A percentile compares a stretch with the other conserved stretches of the same genome.
Evolutionary conservation across 2,797 vertebrate species (phyloP).

Genomic region (Anomalospiza imberbis): DNA sequence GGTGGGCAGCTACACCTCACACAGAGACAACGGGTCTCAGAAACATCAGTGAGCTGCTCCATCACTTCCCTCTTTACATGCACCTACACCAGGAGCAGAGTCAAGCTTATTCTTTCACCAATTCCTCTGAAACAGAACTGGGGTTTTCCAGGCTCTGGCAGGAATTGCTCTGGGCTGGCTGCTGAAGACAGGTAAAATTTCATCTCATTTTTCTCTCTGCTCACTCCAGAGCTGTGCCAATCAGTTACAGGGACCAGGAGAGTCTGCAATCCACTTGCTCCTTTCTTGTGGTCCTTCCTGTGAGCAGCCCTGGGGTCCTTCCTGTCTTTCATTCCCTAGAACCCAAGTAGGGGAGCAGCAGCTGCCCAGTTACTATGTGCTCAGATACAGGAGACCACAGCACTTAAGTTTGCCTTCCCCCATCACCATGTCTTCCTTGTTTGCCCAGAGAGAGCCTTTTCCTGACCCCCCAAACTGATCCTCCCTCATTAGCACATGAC

Average conservation of each 20-base stretch:
- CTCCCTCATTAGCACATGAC: conserved; percentile 5
- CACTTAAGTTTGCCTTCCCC: not conserved
- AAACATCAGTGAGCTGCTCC: not conserved
- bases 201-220: not conserved
- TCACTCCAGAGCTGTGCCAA: not conserved
- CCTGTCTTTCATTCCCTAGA: not conserved
- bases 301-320: not conserved
- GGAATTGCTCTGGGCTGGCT: not conserved
- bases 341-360: not conserved
- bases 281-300: not conserved
- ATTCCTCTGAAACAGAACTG: not conserved
- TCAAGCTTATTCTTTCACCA: not conserved
- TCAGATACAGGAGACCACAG: not conserved
- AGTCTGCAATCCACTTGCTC: not conserved
- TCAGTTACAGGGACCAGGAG: not conserved
- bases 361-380: rapidly evolving
- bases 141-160: not conserved
- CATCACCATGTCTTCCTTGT: not conserved
- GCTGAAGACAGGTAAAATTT: not conserved
- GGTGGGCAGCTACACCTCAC: not conserved
- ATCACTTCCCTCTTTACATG: not conserved
- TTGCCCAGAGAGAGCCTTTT: not conserved
- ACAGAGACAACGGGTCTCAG: rapidly evolving
- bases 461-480: not conserved
- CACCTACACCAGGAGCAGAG: not conserved